Evolutionary conservation across 2,113 vertebrate genomes (phyloP), one percentile per base, ranked within the genome.

Genomic region (Zosterops hypoxanthus): DNA sequence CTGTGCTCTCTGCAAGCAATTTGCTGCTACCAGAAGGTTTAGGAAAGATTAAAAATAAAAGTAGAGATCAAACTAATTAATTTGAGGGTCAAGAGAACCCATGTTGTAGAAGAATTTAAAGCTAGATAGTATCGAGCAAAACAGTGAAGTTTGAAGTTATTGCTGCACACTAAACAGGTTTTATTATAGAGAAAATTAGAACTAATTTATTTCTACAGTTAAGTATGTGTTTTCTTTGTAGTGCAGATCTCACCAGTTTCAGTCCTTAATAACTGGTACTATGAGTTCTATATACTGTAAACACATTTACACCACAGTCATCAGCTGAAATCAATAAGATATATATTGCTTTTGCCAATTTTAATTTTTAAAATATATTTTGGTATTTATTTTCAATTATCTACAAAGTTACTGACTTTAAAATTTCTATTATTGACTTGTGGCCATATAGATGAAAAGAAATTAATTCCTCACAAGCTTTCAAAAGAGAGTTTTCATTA

Each of bases 1-100:
- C 91, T 89, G 26, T 86, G 28, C 66, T 84, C 39, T 80, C 88
- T 76, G 93, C 66, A 80, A 90, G 50, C 34, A 95, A 86, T 94
- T 94, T 75, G 81, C 61, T 91, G 53, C 78, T 77, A 63, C n/a
- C 46, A 69, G 46, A 56, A 91, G 76, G 61, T 47, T 90, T 92
- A 82, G 57, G 59, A 91, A 84, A 61, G 70, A 96, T 79, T 83
- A 50, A 94, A 92, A 95, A 69, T 60, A 82, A 97, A 71, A 86
- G 69, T 65, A 86, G 61, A 78, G 82, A 94, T 47, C 82, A 81
- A 31, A 78, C n/a, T 81, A 94, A 53, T 95, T 94, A 82, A 96
- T 94, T 94, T 86, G 44, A 92, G 81, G 34, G 78, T 57, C 26
- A 47, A 75, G 31, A 84, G 26, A 73, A 78, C 64, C 36, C 84